A percentile compares a stretch with the other conserved stretches of the same genome.
Evolutionary conservation across 1,140 invertebrate species (phyloP).

Genomic region (Bacillus rossius): DNA sequence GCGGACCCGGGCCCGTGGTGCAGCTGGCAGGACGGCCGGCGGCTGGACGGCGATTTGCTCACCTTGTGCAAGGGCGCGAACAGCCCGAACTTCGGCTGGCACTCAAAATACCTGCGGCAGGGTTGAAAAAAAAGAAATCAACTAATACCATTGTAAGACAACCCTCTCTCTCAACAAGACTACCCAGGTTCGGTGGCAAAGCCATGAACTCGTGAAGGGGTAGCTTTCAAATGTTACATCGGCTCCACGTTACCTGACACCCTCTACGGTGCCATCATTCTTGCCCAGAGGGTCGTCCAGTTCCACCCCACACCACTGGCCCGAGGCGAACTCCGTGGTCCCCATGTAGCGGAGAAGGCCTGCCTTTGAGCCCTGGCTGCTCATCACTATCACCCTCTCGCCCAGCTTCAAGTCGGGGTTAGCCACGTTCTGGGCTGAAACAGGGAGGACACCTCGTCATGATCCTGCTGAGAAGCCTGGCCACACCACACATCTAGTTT

Average conservation of each 20-base stretch:
- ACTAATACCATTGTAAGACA: too few relatives aligned
- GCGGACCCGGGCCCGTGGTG: conserved; percentile 53
- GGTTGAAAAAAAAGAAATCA: too few relatives aligned
- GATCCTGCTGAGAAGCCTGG: too few relatives aligned
- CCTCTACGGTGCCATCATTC: conserved; percentile 92
- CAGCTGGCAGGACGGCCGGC: conserved; percentile 50
- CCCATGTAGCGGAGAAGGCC: conserved; percentile 83
- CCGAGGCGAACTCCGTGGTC: conserved; percentile 79
- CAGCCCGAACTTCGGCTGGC: conserved; percentile 81
- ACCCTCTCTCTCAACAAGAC: too few relatives aligned
- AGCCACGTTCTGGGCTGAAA: too few relatives aligned
- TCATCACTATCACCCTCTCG: conserved; percentile 86
- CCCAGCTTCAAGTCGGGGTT: conserved; percentile 65
- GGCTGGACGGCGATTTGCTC: conserved; percentile 69
- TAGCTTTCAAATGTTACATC: too few relatives aligned
- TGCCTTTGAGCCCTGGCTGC: conserved; percentile 80
- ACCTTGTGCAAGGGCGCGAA: conserved; percentile 90
- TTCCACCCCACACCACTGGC: conserved; percentile 93
- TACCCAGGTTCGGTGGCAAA: too few relatives aligned
- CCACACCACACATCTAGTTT: too few relatives aligned
- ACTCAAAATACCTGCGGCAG: conserved; percentile 85
- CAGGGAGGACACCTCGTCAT: too few relatives aligned
- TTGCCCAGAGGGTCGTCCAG: conserved; percentile 90
- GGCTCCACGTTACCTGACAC: conserved; percentile 71
- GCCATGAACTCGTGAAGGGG: too few relatives aligned